Evolutionary conservation across 2,797 vertebrate genomes (phyloP).

Genomic region (Cryptoblepharus egeriae): DNA sequence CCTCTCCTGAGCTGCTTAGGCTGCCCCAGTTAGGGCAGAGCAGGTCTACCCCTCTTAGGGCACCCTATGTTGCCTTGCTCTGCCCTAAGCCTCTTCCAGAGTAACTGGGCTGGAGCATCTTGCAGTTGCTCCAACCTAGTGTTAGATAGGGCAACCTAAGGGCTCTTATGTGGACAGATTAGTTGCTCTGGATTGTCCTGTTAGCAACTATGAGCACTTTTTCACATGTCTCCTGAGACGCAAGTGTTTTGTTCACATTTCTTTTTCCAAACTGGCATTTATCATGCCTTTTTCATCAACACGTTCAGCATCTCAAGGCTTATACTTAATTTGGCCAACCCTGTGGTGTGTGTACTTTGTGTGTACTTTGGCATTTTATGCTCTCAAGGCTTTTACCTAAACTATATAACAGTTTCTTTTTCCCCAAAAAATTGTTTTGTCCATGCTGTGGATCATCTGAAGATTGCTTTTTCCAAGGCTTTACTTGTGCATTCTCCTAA

Average conservation of each 20-base stretch:
- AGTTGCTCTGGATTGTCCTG: too few species aligned
- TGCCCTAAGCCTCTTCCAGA: too few species aligned
- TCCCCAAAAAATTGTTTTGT: conserved; percentile 3
- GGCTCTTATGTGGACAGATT: too few species aligned
- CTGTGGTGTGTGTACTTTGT: background rate
- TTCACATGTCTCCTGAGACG: background rate
- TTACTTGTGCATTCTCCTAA: conserved; percentile 10
- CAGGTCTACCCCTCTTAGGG: too few species aligned
- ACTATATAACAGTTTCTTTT: background rate
- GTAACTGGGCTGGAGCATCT: too few species aligned
- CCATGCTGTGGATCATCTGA: background rate
- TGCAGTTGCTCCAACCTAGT: too few species aligned
- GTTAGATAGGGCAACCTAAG: too few species aligned
- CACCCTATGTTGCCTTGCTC: too few species aligned
- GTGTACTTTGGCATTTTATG: conserved; percentile 2
- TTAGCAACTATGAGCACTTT: too few species aligned
- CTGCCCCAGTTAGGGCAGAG: too few species aligned
- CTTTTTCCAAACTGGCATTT: background rate
- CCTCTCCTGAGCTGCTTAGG: too few species aligned
- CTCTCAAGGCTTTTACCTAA: conserved; percentile 8
- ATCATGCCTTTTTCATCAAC: conserved; percentile 15
- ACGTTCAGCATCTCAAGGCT: background rate
- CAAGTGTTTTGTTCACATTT: background rate
- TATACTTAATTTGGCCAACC: background rate
- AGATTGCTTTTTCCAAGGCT: conserved; percentile 15